These are phyloP conservation scores for Lysandra coridon DNA, from an alignment of 2,888 invertebrate species.

Conservation along the genomic window DNA sequence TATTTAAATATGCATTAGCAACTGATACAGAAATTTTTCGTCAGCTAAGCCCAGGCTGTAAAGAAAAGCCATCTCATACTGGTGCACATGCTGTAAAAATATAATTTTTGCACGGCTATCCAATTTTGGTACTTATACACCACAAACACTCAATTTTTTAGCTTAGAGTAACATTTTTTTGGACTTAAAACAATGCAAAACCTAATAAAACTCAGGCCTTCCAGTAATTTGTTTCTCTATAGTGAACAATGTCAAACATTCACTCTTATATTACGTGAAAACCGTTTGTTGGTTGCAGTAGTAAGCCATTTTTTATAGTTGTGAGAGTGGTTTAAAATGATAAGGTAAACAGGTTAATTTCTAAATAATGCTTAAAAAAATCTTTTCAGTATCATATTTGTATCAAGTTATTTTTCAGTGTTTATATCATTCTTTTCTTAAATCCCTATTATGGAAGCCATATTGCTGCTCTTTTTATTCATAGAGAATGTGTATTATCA, in stretches of 20 bases:
- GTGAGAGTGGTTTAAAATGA: not conserved
- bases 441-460: conserved; percentile 17
- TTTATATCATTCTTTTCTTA: not conserved
- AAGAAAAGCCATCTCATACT: not conserved
- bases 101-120: not conserved
- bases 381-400: not conserved
- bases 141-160: not conserved
- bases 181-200: not conserved
- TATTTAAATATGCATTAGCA: not conserved
- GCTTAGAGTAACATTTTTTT: not conserved
- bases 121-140: not conserved
- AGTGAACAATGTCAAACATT: not conserved
- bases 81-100: not conserved
- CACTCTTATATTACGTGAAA: not conserved
- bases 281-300: not conserved
- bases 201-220: not conserved
- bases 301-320: not conserved
- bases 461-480: not conserved
- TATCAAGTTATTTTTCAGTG: not conserved
- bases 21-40: not conserved
- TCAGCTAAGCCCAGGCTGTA: not conserved
- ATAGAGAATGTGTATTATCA: not conserved
- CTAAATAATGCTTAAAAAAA: not conserved
- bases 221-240: not conserved
- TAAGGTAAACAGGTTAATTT: not conserved